phyloP scores from a whole-genome alignment of 2,888 invertebrate species.

The Schizaphis graminum region DNA sequence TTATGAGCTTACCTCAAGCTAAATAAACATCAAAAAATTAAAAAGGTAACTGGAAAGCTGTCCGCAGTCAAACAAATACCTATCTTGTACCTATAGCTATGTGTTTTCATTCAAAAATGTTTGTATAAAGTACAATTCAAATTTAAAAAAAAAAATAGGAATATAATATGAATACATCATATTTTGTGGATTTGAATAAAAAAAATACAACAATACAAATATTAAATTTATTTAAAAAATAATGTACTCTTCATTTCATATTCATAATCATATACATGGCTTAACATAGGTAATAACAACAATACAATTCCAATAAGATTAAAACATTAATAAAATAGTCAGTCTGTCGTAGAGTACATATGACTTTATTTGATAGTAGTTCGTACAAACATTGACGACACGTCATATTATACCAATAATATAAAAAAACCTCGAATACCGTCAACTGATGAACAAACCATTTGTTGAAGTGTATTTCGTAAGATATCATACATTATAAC shows the following conservation, averaged over 20 bases:
- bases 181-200: neutral
- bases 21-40: neutral
- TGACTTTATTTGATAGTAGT: conserved; percentile 48
- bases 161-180: neutral
- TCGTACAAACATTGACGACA: conserved; percentile 22
- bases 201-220: conserved; percentile 54
- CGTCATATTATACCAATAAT: neutral
- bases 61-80: neutral
- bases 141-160: neutral
- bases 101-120: neutral
- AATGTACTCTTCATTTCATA: conserved; percentile 54
- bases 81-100: neutral
- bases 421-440: conserved; percentile 16
- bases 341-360: conserved; percentile 55
- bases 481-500: neutral
- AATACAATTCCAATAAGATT: conserved; percentile 40
- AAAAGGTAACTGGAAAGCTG: neutral
- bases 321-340: conserved; percentile 60
- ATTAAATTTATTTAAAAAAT: conserved; percentile 58
- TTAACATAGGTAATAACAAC: conserved; percentile 49
- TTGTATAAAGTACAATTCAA: neutral
- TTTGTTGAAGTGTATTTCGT: neutral
- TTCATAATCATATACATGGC: conserved; percentile 46
- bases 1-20: neutral
- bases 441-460: conserved; percentile 25